These are phyloP conservation scores for Rhagonycha fulva DNA, from an alignment of 2,888 invertebrate species.

Conservation along the genomic window DNA sequence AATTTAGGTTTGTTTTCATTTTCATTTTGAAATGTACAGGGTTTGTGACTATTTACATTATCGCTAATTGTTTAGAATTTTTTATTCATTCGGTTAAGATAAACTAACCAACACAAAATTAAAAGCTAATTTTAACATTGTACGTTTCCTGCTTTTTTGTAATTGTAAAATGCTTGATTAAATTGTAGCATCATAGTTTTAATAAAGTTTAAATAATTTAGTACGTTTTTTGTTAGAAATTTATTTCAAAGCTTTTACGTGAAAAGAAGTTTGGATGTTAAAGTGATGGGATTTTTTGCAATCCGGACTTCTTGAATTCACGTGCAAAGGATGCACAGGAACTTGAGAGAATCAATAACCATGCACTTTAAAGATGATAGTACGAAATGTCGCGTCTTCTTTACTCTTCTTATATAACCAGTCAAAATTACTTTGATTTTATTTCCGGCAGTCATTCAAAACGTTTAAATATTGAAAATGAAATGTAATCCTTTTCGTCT, in stretches of 20 bases:
- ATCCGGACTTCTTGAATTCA: constrained; percentile 18
- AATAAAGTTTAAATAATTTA: neutral
- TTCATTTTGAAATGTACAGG: neutral
- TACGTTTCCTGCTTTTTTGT: neutral
- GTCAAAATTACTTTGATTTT: neutral
- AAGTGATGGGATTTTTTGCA: constrained; percentile 14
- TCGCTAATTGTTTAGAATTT: neutral
- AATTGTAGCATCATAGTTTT: neutral
- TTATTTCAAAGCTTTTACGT: neutral
- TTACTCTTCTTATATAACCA: constrained; percentile 16
- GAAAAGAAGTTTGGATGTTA: neutral
- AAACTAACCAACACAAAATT: neutral
- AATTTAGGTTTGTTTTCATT: constrained; percentile 9
- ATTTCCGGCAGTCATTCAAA: constrained; percentile 19
- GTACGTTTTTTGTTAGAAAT: neutral
- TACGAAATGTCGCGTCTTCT: constrained; percentile 32
- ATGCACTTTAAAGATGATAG: constrained; percentile 53
- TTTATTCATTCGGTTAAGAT: neutral
- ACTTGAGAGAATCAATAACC: constrained; percentile 49
- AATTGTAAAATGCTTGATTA: neutral
- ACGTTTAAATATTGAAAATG: neutral
- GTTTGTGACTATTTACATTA: constrained; percentile 8
- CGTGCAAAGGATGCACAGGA: constrained; percentile 42
- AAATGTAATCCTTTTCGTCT: neutral
- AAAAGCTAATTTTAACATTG: neutral